Evolutionary conservation across 2,888 invertebrate genomes (phyloP).

Genomic region (Diogma glabrata): DNA sequence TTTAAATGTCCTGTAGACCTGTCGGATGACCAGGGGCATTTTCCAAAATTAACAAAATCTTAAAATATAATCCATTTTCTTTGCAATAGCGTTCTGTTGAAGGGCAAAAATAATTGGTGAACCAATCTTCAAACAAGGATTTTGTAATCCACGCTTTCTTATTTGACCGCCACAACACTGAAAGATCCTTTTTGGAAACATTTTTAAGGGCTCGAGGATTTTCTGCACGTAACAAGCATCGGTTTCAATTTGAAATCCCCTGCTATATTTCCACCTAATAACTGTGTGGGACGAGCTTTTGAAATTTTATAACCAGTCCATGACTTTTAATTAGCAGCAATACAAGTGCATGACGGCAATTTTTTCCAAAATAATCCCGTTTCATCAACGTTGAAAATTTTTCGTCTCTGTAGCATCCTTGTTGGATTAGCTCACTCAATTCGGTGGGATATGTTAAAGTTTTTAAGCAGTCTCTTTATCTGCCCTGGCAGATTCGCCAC

Average conservation of each 20-base stretch:
- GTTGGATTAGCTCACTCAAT: neutral
- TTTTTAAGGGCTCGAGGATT: neutral
- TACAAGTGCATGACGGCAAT: neutral
- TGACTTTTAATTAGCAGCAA: no score
- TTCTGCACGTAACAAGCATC: no score
- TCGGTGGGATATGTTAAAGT: neutral
- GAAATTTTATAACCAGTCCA: no score
- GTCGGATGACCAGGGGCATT: neutral
- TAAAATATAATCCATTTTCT: slow-evolving; percentile 18
- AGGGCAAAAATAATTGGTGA: slow-evolving; percentile 11
- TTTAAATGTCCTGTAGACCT: neutral
- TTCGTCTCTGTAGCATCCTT: neutral
- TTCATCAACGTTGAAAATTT: slow-evolving; percentile 1
- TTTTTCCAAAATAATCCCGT: slow-evolving; percentile 1
- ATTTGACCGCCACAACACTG: slow-evolving; percentile 23
- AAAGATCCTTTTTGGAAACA: neutral
- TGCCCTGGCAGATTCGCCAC: neutral
- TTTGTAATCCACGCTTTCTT: slow-evolving; percentile 22
- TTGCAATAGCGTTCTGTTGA: slow-evolving; percentile 19
- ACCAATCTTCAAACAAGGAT: slow-evolving; percentile 4
- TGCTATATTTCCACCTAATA: no score
- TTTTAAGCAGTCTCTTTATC: neutral
- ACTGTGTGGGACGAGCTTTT: no score
- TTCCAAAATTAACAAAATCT: neutral
- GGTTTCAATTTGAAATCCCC: no score